Evolutionary conservation across 2,797 vertebrate species (phyloP).

Genomic region (Myotis pilosus): DNA sequence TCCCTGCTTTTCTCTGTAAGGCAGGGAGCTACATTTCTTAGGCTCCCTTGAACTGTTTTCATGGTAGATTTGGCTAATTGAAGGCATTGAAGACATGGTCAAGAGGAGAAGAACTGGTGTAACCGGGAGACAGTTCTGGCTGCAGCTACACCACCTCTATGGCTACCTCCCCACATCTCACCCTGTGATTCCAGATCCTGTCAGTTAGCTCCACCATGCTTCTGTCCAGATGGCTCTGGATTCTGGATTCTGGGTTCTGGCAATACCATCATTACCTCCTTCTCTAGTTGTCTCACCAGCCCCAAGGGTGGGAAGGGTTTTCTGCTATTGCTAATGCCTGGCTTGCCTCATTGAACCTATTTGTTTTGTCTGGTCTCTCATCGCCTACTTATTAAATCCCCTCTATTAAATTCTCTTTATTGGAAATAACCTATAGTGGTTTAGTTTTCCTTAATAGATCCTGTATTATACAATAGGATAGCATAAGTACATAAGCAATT

Average conservation of each 20-base stretch:
- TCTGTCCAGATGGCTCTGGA: not conserved
- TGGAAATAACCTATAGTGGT: not conserved
- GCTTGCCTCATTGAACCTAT: not conserved
- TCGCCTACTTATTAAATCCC: not conserved
- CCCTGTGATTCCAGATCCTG: not conserved
- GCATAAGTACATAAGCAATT: not conserved
- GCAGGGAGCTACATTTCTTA: not conserved
- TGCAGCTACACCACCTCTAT: not conserved
- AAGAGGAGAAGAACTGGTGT: not conserved
- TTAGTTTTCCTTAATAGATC: conserved; percentile 15
- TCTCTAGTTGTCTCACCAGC: not conserved
- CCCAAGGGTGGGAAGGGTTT: not conserved
- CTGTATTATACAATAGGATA: not conserved
- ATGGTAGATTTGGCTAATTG: not conserved
- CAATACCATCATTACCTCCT: not conserved
- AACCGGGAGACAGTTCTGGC: not conserved
- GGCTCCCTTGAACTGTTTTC: not conserved
- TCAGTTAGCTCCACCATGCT: not conserved
- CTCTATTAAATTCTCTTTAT: not conserved
- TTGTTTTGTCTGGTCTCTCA: not conserved
- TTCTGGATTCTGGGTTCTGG: not conserved
- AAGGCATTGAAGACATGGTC: not conserved
- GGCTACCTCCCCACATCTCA: not conserved
- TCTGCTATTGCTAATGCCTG: not conserved
- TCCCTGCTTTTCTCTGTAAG: not conserved